These are phyloP conservation scores for Notolabrus celidotus DNA, from an alignment of 2,797 vertebrate genomes.

Conservation along the genomic window DNA sequence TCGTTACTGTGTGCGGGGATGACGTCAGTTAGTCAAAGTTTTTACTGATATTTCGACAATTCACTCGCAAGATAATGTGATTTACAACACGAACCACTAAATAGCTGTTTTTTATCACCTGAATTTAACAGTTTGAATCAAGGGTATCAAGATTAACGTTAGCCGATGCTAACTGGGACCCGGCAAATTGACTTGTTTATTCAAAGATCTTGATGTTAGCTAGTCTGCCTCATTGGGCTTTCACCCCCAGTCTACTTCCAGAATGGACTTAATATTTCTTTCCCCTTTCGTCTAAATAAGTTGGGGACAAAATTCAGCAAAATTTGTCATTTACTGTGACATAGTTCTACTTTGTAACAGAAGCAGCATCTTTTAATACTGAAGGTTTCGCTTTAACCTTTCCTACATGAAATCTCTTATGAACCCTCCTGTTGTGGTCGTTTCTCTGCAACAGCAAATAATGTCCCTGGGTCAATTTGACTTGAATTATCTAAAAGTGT, in stretches of 20 bases:
- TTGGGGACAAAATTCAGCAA: not conserved
- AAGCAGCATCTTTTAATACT: not conserved
- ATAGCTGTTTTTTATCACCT: not conserved
- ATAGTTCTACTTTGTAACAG: not conserved
- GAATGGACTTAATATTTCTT: not conserved
- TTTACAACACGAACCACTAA: not conserved
- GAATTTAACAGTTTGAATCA: slow-evolving; percentile 24
- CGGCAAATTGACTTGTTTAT: slow-evolving; percentile 63
- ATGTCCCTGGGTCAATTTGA: too few relatives aligned
- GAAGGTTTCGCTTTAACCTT: not conserved
- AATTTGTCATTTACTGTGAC: not conserved
- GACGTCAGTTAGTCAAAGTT: slow-evolving; percentile 77
- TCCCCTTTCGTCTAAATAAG: not conserved
- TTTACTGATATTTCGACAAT: slow-evolving; percentile 41
- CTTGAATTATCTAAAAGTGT: too few relatives aligned
- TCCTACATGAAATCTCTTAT: too few relatives aligned
- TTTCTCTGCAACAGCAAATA: too few relatives aligned
- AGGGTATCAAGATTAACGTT: slow-evolving; percentile 57
- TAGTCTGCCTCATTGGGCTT: not conserved
- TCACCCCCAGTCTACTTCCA: not conserved
- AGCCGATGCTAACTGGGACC: slow-evolving; percentile 70
- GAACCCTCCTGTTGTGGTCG: too few relatives aligned
- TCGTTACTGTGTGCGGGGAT: slow-evolving; percentile 39
- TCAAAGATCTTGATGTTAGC: slow-evolving; percentile 38
- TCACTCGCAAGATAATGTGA: not conserved